Conservation (phyloP, 2,888 invertebrate species). For the Alloscopus bannaensis region DNA sequence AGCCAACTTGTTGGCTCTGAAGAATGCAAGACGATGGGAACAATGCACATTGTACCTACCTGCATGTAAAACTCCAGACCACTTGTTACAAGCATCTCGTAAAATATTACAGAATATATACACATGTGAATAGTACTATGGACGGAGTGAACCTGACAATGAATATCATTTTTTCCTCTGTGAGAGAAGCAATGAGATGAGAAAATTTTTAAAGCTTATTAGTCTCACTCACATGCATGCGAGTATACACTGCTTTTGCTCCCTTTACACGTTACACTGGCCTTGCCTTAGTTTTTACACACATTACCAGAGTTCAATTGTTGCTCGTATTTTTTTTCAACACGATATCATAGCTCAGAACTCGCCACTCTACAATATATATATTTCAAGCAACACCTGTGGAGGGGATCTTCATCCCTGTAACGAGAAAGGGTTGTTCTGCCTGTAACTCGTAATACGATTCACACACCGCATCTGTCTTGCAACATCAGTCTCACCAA, state of each 20-base stretch:
- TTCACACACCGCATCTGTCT: no score
- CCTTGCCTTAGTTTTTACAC: slow-evolving; percentile 53
- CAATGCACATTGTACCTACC: background rate
- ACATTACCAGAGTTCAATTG: slow-evolving; percentile 44
- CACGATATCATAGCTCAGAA: background rate
- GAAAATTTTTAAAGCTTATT: slow-evolving; percentile 24
- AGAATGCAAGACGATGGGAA: slow-evolving; percentile 1
- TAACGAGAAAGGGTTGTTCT: slow-evolving; percentile 29
- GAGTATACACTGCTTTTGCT: background rate
- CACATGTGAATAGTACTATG: no score
- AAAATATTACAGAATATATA: slow-evolving; percentile 4
- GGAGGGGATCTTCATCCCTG: slow-evolving; percentile 7
- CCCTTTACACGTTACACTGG: slow-evolving; percentile 20
- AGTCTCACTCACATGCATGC: background rate
- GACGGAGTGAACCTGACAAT: slow-evolving; percentile 49
- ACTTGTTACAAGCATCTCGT: slow-evolving; percentile 1
- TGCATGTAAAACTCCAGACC: no score
- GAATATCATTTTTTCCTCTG: slow-evolving; percentile 37
- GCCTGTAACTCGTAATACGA: slow-evolving; percentile 36
- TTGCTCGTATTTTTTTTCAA: slow-evolving; percentile 44
- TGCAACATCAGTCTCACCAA: no score
- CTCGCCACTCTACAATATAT: slow-evolving; percentile 18
- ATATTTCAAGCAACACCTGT: slow-evolving; percentile 53
- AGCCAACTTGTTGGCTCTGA: slow-evolving; percentile 7
- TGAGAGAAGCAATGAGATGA: slow-evolving; percentile 33